Conservation (phyloP, 2,797 vertebrate genomes). For the Hippoglossus hippoglossus region DNA sequence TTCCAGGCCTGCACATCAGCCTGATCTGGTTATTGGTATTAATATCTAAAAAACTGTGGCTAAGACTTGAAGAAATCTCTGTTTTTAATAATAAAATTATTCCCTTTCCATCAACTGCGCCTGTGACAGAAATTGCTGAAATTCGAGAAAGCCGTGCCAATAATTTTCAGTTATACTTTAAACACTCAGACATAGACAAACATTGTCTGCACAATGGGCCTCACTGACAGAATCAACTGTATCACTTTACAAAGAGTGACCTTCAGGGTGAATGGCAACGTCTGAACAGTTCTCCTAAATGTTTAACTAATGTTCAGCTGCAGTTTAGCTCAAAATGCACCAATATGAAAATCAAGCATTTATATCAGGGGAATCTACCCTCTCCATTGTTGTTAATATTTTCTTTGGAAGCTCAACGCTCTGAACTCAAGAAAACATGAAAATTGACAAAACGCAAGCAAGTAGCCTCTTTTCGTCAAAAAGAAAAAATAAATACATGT, state of each 20-base stretch:
- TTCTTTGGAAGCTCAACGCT: too few species aligned
- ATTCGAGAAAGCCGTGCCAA: slow-evolving; percentile 26
- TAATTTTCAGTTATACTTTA: slow-evolving; percentile 5
- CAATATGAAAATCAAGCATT: not conserved
- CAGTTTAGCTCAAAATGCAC: not conserved
- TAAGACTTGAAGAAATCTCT: slow-evolving; percentile 14
- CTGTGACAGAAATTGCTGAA: slow-evolving; percentile 39
- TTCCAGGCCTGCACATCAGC: slow-evolving; percentile 3
- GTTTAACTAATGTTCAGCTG: slow-evolving; percentile 29
- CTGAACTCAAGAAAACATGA: too few species aligned
- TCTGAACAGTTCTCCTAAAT: not conserved
- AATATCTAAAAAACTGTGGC: slow-evolving; percentile 21
- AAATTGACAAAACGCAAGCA: too few species aligned
- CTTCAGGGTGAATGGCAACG: slow-evolving; percentile 22
- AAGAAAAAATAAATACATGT: too few species aligned
- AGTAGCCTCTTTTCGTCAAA: too few species aligned
- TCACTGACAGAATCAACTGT: slow-evolving; percentile 31
- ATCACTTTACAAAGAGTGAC: slow-evolving; percentile 42
- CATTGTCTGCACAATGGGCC: slow-evolving; percentile 16
- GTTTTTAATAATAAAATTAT: slow-evolving; percentile 8
- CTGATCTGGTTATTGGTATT: slow-evolving; percentile 22
- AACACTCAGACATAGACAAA: slow-evolving; percentile 29
- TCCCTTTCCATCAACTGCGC: slow-evolving; percentile 6
- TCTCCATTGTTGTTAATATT: too few species aligned
- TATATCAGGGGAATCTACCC: not conserved